Evolutionary conservation across 2,888 invertebrate genomes (phyloP).

Genomic region (Ligdia adustata): DNA sequence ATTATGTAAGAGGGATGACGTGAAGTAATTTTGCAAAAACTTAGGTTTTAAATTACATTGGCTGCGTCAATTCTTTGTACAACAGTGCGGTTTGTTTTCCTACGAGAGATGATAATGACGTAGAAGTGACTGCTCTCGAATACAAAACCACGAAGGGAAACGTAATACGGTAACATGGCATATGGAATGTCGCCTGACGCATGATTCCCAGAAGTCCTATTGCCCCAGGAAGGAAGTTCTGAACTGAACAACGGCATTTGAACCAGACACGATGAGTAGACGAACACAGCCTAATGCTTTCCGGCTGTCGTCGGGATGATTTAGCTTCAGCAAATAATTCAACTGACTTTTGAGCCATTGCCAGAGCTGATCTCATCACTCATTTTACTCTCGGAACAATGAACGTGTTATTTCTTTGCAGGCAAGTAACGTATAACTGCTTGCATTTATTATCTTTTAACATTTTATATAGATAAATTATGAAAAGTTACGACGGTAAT

Average conservation of each 20-base stretch:
- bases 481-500: too few relatives aligned
- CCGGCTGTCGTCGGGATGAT: constrained; percentile 44
- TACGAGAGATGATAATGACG: neutral
- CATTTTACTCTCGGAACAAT: constrained; percentile 52
- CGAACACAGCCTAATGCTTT: constrained; percentile 39
- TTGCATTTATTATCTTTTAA: constrained; percentile 9
- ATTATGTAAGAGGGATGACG: too few relatives aligned
- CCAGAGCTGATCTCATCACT: constrained; percentile 64
- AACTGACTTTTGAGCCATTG: constrained; percentile 58
- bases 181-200: constrained; percentile 16
- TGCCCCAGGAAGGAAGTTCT: constrained; percentile 27
- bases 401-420: constrained; percentile 31
- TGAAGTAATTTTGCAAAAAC: neutral
- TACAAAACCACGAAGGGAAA: constrained; percentile 3
- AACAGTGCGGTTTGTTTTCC: neutral
- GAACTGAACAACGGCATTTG: constrained; percentile 37
- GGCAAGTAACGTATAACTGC: constrained; percentile 11
- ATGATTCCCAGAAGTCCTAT: constrained; percentile 32
- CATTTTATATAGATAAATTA: neutral
- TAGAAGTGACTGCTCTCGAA: constrained; percentile 1
- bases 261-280: constrained; percentile 32
- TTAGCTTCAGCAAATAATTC: constrained; percentile 45
- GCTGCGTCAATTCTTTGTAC: too few relatives aligned
- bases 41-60: neutral
- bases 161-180: constrained; percentile 6